Conservation (phyloP, 2,113 vertebrate genomes). For the Daboia siamensis region DNA sequence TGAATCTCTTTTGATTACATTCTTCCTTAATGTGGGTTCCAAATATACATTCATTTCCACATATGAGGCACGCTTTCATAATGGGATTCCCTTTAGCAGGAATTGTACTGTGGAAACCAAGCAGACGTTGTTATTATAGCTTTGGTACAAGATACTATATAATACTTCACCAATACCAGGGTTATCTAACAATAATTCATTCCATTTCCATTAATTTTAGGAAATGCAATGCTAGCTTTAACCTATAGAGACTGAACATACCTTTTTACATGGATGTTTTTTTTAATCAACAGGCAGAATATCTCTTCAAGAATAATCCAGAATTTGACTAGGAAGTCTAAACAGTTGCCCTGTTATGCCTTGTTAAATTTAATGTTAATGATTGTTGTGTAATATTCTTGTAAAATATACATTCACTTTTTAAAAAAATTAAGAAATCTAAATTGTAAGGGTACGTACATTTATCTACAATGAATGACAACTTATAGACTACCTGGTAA, state of each 20-base stretch:
- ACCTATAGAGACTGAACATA: neutral
- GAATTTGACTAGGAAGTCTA: conserved; percentile 49
- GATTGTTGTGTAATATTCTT: neutral
- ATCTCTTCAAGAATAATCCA: conserved; percentile 78
- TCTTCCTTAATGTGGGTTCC: neutral
- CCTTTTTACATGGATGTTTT: conserved; percentile 33
- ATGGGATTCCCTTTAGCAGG: neutral
- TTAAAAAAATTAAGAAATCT: neutral
- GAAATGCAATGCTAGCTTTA: neutral
- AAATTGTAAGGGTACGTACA: neutral
- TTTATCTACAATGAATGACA: neutral
- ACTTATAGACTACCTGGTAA: neutral
- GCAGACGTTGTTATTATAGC: neutral
- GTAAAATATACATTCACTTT: neutral
- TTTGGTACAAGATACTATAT: neutral
- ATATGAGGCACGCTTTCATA: neutral
- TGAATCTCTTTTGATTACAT: neutral
- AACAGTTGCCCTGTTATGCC: neutral
- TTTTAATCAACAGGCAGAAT: conserved; percentile 74
- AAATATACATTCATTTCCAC: neutral
- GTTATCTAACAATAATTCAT: neutral
- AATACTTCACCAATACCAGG: neutral
- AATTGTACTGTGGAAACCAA: neutral
- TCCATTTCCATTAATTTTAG: neutral
- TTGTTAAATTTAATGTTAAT: neutral